Evolutionary conservation across 1,140 invertebrate species (phyloP).

Genomic region (Drosophila seguyi): DNA sequence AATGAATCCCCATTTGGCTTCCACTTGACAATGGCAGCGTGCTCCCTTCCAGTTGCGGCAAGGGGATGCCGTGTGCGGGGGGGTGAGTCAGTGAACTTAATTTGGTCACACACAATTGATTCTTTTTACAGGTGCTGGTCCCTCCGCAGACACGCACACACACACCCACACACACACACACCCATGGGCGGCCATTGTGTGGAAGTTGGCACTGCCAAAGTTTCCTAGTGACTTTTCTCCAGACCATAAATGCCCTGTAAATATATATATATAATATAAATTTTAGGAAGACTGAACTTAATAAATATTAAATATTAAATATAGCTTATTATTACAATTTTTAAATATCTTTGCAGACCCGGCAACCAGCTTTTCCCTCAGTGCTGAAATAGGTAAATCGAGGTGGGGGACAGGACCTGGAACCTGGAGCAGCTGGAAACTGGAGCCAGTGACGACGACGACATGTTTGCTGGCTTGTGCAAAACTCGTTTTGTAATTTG

Average conservation of each 20-base stretch:
- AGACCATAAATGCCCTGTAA: too few species aligned
- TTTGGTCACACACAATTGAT: slow-evolving; percentile 82
- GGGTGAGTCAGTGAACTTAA: slow-evolving; percentile 75
- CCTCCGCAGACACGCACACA: slow-evolving; percentile 6
- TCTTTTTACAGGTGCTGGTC: slow-evolving; percentile 71
- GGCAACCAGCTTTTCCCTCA: slow-evolving; percentile 18
- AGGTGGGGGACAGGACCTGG: too few species aligned
- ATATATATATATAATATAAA: too few species aligned
- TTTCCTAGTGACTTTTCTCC: not conserved
- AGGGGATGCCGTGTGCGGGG: too few species aligned
- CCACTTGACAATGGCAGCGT: slow-evolving; percentile 74
- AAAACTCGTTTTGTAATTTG: slow-evolving; percentile 81
- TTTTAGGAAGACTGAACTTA: too few species aligned
- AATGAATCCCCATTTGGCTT: slow-evolving; percentile 79
- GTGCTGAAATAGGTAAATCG: slow-evolving; percentile 8
- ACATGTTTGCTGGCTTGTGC: slow-evolving; percentile 73
- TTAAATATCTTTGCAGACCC: too few species aligned
- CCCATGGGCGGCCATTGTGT: slow-evolving; percentile 57
- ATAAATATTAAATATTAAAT: too few species aligned
- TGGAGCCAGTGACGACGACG: slow-evolving; percentile 66
- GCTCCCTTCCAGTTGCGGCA: slow-evolving; percentile 6
- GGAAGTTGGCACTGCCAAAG: slow-evolving; percentile 15
- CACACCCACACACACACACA: not conserved
- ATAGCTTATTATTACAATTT: too few species aligned
- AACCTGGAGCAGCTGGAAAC: slow-evolving; percentile 26